Evolutionary conservation across 2,888 invertebrate genomes (phyloP), one percentile per base, ranked within the genome.

Genomic region (Nomada ferruginata): DNA sequence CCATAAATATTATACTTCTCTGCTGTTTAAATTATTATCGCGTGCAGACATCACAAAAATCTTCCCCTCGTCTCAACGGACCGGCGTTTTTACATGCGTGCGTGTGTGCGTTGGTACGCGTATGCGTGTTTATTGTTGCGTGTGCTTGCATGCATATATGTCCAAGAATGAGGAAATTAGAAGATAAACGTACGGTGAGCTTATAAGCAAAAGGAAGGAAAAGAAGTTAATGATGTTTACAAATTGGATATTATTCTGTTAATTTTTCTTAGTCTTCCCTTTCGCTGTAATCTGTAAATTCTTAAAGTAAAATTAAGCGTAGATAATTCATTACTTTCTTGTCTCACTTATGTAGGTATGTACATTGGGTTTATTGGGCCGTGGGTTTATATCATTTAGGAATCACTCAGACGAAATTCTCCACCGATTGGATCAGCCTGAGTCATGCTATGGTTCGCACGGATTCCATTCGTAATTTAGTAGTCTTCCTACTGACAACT

Each of bases 231-330:
- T 13, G 44, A 52, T 74, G 71, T 79, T 83, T 69, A 60, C 65
- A 71, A 80, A 63, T 60, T 65, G 60, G 53, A 82, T 76, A 75
- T 68, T 76, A 55, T 84, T 76, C 76, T 83, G 68, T 72, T 79
- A 11, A 79, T 64, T 85, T 83, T 60, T 73, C 72, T 85, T 36
- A 69, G 75, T 79, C 82, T 85, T 79, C 79, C 73, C 76, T 47
- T 63, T 72, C 59, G 42, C 7, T 29, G 20, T 61, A 50, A 44
- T 18, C 5, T 26, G 23, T 55, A 2, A 20, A 50, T 79, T 44
- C 1, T 59, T 42, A 10, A 10, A 64, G 2, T 18, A 29, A 11
- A 20, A 10, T 20, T 50, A 2, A 18, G 7, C 11, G 7, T 23
- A 23, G 7, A 15, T 47, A n/a, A 42, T 9, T 10, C 10, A 26